A percentile compares a stretch with the other conserved stretches of the same genome.
Conservation (phyloP, 2,113 vertebrate genomes). For the Gopherus evgoodei region DNA sequence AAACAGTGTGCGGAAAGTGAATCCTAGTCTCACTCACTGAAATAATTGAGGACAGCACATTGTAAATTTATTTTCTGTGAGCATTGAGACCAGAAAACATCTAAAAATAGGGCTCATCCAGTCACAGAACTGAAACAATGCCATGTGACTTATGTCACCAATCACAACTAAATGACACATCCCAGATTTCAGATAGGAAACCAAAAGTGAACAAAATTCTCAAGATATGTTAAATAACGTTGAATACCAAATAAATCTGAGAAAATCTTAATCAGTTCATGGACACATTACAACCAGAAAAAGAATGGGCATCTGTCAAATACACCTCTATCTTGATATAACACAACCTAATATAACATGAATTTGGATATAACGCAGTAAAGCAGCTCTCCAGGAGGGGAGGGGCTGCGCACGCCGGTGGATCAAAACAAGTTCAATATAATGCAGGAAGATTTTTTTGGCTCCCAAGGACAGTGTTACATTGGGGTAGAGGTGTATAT, state of each 20-base stretch:
- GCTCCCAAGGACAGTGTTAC: too few species aligned
- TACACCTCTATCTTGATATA: too few species aligned
- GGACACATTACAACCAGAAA: neutral
- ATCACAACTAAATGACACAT: neutral
- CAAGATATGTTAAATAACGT: neutral
- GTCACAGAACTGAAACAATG: neutral
- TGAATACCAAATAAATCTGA: neutral
- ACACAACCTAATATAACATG: too few species aligned
- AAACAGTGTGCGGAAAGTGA: neutral
- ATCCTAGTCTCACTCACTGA: neutral
- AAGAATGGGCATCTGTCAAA: neutral
- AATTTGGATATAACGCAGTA: too few species aligned
- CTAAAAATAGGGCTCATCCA: slow-evolving; percentile 1
- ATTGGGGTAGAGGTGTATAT: neutral
- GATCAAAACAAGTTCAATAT: too few species aligned
- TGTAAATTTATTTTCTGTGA: neutral
- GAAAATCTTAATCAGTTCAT: neutral
- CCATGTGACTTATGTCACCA: neutral
- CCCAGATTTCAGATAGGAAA: neutral
- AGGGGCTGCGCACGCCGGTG: too few species aligned
- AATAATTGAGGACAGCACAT: neutral
- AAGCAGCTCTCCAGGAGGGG: too few species aligned
- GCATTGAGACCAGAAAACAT: slow-evolving; percentile 1
- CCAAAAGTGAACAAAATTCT: neutral
- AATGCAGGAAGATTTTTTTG: too few species aligned